Percentiles rank a stretch among this genome's conserved stretches.
phyloP scores from a whole-genome alignment of 64 coral and sea anemone species.

The Actinia equina region DNA sequence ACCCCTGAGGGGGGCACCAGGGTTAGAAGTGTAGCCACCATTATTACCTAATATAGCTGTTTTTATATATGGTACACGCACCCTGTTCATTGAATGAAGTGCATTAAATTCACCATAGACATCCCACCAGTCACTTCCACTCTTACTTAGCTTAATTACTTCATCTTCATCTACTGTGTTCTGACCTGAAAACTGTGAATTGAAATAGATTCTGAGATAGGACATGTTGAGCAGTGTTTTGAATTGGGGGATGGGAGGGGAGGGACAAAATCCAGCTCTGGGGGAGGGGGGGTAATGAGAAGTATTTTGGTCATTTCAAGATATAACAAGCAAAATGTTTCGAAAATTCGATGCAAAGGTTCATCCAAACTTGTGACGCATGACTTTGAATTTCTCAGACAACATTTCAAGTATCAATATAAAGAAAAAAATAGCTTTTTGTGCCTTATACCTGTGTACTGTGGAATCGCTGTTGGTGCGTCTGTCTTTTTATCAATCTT shows the following conservation, averaged over 20 bases:
- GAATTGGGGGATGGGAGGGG: no score
- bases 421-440: no score
- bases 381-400: no score
- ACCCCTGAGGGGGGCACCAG: conserved; percentile 52
- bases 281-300: no score
- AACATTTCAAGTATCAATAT: no score
- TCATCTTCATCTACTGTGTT: conserved; percentile 88
- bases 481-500: neutral
- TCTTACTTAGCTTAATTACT: conserved; percentile 68
- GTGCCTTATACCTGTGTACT: neutral
- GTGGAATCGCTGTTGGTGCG: neutral
- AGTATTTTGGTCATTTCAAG: no score
- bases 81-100: conserved; percentile 91
- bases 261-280: no score
- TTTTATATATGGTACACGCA: conserved; percentile 84
- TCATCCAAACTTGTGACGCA: neutral
- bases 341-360: no score
- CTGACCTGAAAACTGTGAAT: conserved; percentile 8
- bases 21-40: neutral
- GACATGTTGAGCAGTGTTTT: no score
- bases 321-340: no score
- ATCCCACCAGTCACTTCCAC: conserved; percentile 83
- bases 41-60: conserved; percentile 55
- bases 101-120: conserved; percentile 79
- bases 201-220: neutral